Conservation (phyloP, 2,113 vertebrate species). For the Notarius lentiginosus region DNA sequence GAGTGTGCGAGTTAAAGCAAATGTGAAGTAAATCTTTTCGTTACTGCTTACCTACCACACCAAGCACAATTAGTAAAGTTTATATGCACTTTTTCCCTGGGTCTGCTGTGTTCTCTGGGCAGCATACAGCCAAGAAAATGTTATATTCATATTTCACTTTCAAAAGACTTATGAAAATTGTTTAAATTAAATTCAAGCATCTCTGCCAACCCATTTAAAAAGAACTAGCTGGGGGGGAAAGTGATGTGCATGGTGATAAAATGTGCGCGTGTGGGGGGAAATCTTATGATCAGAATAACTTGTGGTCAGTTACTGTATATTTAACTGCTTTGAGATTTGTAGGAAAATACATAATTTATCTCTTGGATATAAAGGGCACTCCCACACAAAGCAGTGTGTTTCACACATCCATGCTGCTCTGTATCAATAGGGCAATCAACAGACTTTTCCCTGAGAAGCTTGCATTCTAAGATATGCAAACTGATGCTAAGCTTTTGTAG, state of each 20-base stretch:
- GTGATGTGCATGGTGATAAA: background rate
- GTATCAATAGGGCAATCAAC: background rate
- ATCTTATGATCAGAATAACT: background rate
- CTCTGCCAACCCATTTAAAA: background rate
- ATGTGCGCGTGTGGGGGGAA: background rate
- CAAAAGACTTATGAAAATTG: background rate
- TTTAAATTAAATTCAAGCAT: conserved; percentile 13
- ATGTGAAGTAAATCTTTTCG: background rate
- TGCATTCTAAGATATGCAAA: conserved; percentile 5
- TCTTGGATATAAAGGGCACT: background rate
- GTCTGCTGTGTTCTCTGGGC: background rate
- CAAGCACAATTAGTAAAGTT: background rate
- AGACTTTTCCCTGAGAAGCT: background rate
- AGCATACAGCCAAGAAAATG: background rate
- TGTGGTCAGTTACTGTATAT: background rate
- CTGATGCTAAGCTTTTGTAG: background rate
- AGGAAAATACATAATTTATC: background rate
- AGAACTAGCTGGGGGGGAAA: background rate
- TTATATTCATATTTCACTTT: conserved; percentile 17
- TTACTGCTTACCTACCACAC: background rate
- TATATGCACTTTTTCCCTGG: background rate
- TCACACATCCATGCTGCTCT: background rate
- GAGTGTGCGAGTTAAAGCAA: background rate
- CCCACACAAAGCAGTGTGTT: background rate
- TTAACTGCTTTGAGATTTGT: background rate